Conservation (phyloP, 64 coral and sea anemone species). For the Montipora foliosa region DNA sequence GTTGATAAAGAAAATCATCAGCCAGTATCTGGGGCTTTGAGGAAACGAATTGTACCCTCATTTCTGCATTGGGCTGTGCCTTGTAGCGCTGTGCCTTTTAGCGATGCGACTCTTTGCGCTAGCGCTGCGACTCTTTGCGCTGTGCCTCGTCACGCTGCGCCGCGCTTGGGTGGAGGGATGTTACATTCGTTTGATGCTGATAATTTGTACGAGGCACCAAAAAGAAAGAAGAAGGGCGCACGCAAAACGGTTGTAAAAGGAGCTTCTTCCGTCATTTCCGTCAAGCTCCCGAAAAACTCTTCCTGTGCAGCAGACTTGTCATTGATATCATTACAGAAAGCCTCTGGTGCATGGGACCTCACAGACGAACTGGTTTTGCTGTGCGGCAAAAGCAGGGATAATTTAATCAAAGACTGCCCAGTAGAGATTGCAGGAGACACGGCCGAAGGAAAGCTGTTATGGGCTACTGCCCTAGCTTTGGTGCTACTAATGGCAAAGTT, state of each 20-base stretch:
- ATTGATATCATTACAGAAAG: conserved; percentile 50
- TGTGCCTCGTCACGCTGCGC: no score
- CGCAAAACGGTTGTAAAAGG: no score
- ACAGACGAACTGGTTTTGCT: conserved; percentile 34
- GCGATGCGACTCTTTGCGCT: no score
- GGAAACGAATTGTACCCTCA: background rate
- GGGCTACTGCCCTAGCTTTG: conserved; percentile 74
- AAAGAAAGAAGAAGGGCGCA: no score
- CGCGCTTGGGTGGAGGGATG: no score
- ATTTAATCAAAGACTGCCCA: background rate
- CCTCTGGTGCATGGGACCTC: conserved; percentile 66
- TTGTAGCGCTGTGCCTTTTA: no score
- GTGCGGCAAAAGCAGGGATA: background rate
- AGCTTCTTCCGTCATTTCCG: no score
- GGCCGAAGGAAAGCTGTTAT: conserved; percentile 17
- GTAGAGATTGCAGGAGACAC: background rate
- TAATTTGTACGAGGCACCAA: no score
- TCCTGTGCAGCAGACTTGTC: background rate
- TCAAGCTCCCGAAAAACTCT: no score
- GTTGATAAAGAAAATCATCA: conserved; percentile 46
- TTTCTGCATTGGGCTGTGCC: no score
- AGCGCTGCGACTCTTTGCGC: no score
- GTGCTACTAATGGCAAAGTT: conserved; percentile 19
- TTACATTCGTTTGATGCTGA: no score
- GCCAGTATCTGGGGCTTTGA: conserved; percentile 2